Base-by-base conservation (phyloP, 2,113 vertebrate genomes). In the Pomatostomus ruficeps region DNA sequence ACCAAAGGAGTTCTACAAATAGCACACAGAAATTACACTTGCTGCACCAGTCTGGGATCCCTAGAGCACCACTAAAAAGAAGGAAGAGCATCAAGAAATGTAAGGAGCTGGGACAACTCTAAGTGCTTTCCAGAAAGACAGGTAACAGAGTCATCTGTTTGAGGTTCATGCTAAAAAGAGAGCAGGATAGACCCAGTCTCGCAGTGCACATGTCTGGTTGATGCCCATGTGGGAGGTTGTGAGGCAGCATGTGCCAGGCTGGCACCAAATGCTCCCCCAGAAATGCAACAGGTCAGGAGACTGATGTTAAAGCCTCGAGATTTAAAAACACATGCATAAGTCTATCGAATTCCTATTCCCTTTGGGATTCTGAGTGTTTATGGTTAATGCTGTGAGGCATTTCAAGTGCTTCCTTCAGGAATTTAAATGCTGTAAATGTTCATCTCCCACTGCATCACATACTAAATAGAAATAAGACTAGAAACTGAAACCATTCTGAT, bases 11-110 rank as follows among this genome's bases (percentile, higher is more conserved):
- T 62, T 79, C 71, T 83, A 88, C 83, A 92, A 85, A 89, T 4
- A 81, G 83, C 95, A 95, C 92, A 76, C 26, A 82, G 89, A 91
- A 96, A 85, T 81, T 28, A 94, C 54, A 85, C 66, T 83, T 57
- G 91, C 88, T 92, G 73, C 67, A 55, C 45, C 80, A 38, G 43
- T 21, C 61, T 31, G 48, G 28, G 45, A 51, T 91, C 85, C 80
- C 91, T 51, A 61, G 59, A 84, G 89, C 70, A 72, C 45, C 85
- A 52, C 63, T 61, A 23, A 16, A 80, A 87, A 58, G 67, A 49
- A 54, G 52, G 12, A 3, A 80, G 48, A 91, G 52, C 75, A 89
- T 48, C 11, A 20, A 67, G 63, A 74, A 71, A 67, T 7, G 9
- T 8, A 22, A 85, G 71, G 43, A 72, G 85, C 51, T 82, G 70